These are phyloP conservation scores for Drosophila mettleri DNA, from an alignment of 2,888 invertebrate genomes.

Conservation along the genomic window DNA sequence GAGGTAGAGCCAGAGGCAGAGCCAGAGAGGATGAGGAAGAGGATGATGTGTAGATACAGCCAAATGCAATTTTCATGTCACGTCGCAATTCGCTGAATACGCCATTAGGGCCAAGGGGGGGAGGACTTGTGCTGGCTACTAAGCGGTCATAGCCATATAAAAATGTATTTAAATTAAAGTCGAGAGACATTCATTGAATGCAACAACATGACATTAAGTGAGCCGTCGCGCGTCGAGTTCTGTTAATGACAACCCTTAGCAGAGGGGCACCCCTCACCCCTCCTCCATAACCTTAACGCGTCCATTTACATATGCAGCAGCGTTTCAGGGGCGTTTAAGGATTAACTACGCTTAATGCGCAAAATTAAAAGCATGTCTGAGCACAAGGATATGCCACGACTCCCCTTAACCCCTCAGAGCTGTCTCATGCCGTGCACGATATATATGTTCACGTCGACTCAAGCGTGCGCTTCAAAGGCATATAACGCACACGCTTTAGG, in stretches of 20 bases:
- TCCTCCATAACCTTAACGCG: conserved; percentile 8
- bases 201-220: conserved; percentile 76
- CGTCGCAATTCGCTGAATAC: conserved; percentile 61
- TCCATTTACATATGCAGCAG: conserved; percentile 49
- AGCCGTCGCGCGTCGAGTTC: conserved; percentile 47
- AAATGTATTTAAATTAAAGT: conserved; percentile 71
- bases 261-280: conserved; percentile 8
- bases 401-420: conserved; percentile 26
- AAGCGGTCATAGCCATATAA: conserved; percentile 60
- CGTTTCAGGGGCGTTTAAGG: conserved; percentile 57
- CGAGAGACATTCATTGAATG: conserved; percentile 73
- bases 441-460: conserved; percentile 16
- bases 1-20: no score
- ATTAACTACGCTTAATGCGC: conserved; percentile 78
- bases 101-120: conserved; percentile 4
- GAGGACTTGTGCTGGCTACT: conserved; percentile 37
- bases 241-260: conserved; percentile 61
- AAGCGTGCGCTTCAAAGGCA: conserved; percentile 64
- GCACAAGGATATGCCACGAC: conserved; percentile 40
- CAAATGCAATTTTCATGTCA: conserved; percentile 79
- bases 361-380: conserved; percentile 73
- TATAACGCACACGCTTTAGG: conserved; percentile 59
- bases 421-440: neutral
- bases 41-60: conserved; percentile 18
- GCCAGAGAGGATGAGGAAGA: neutral